Conservation (phyloP, 1,140 invertebrate species). For the Drosophila prosaltans region DNA sequence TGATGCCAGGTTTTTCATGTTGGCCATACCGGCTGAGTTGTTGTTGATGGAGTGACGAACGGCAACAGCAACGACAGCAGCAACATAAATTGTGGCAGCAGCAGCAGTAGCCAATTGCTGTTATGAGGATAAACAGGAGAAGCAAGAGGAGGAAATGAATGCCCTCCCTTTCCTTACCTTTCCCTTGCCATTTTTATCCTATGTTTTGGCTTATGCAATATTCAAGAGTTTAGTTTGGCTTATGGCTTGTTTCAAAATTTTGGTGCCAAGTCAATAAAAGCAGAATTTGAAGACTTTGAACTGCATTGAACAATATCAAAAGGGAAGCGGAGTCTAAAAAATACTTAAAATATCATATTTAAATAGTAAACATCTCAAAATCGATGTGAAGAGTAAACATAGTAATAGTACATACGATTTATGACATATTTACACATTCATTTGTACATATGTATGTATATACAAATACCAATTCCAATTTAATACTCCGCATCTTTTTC, state of each 20-base stretch:
- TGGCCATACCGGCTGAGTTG: constrained; percentile 40
- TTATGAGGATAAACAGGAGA: background rate
- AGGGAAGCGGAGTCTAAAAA: no score
- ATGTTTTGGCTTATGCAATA: constrained; percentile 62
- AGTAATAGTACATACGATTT: no score
- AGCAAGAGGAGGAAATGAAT: background rate
- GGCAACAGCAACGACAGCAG: constrained; percentile 27
- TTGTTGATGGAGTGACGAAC: constrained; percentile 46
- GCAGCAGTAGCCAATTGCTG: constrained; percentile 10
- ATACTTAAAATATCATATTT: background rate
- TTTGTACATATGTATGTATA: no score
- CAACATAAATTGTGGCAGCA: constrained; percentile 10
- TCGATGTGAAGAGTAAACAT: no score
- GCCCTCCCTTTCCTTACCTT: background rate
- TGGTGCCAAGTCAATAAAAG: constrained; percentile 25
- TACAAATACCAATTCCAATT: no score
- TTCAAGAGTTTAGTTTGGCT: constrained; percentile 18
- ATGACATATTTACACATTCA: no score
- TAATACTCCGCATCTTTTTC: no score
- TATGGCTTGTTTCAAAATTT: constrained; percentile 30
- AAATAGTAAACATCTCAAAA: no score
- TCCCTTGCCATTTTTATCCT: constrained; percentile 1
- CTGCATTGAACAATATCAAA: no score
- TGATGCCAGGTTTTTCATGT: constrained; percentile 61
- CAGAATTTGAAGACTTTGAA: constrained; percentile 4